phyloP scores from a whole-genome alignment of 2,113 vertebrate species.

The Natator depressus region DNA sequence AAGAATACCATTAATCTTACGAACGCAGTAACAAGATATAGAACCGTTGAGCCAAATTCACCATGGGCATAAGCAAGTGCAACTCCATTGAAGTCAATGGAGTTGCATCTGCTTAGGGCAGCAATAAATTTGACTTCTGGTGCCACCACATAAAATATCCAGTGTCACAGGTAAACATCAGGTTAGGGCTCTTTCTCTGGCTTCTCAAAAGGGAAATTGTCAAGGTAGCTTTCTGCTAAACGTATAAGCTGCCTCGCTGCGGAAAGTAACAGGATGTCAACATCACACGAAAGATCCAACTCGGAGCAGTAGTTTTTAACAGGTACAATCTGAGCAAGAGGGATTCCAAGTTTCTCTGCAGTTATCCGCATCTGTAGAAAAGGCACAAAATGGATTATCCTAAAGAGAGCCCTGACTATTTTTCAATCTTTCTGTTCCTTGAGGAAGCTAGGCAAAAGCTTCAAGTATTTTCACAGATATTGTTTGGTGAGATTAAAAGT shows the following conservation, averaged over 20 bases:
- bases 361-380: neutral
- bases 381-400: neutral
- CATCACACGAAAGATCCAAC: neutral
- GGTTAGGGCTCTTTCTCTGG: neutral
- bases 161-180: neutral
- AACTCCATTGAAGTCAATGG: neutral
- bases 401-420: neutral
- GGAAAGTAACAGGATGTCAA: constrained; percentile 6
- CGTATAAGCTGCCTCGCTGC: constrained; percentile 1
- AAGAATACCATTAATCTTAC: neutral
- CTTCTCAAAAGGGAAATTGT: neutral
- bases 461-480: neutral
- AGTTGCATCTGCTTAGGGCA: neutral
- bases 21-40: neutral
- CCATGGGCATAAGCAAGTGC: neutral
- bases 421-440: neutral
- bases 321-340: constrained; percentile 4
- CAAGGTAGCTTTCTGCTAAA: neutral
- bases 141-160: neutral
- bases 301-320: constrained; percentile 23
- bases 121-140: neutral
- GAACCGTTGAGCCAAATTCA: neutral
- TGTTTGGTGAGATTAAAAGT: neutral
- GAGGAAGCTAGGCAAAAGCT: neutral
- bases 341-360: neutral